phyloP scores from a whole-genome alignment of 2,797 vertebrate genomes.

The Sphaeramia orbicularis region DNA sequence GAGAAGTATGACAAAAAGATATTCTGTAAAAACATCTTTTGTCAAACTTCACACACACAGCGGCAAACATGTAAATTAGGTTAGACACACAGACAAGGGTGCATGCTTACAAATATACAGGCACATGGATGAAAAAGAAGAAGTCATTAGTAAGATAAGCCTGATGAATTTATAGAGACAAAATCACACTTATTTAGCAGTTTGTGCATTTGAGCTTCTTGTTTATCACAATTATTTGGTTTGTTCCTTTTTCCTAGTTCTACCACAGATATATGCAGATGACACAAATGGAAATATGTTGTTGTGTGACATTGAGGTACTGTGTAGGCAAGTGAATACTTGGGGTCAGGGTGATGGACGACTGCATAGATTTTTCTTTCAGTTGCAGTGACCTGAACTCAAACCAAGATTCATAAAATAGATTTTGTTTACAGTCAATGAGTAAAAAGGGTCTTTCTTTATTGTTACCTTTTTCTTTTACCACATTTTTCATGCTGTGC shows the following conservation, averaged over 20 bases:
- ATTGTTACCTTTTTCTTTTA: background rate
- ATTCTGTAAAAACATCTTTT: too few relatives aligned
- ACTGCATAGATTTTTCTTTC: conserved; percentile 40
- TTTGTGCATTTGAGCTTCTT: conserved; percentile 7
- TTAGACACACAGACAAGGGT: background rate
- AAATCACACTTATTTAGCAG: conserved; percentile 19
- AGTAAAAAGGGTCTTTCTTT: background rate
- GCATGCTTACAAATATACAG: conserved; percentile 8
- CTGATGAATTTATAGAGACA: conserved; percentile 6
- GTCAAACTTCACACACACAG: background rate
- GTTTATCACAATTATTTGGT: conserved; percentile 8
- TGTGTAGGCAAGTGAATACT: conserved; percentile 21
- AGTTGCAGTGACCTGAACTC: conserved; percentile 25
- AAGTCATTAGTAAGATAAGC: conserved; percentile 18
- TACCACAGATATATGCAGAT: background rate
- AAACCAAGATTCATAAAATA: conserved; percentile 16
- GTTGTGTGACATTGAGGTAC: conserved; percentile 10
- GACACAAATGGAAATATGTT: conserved; percentile 9
- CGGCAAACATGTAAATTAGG: conserved; percentile 13
- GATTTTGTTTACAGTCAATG: conserved; percentile 1
- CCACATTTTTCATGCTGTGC: background rate
- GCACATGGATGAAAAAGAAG: conserved; percentile 29
- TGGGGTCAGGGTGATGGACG: conserved; percentile 3
- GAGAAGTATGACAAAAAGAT: conserved; percentile 47
- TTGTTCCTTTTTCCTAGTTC: conserved; percentile 22